Percentiles rank a stretch among this genome's conserved stretches.
Evolutionary conservation across 1,140 invertebrate species (phyloP).

Genomic region (Calephelis nemesis): DNA sequence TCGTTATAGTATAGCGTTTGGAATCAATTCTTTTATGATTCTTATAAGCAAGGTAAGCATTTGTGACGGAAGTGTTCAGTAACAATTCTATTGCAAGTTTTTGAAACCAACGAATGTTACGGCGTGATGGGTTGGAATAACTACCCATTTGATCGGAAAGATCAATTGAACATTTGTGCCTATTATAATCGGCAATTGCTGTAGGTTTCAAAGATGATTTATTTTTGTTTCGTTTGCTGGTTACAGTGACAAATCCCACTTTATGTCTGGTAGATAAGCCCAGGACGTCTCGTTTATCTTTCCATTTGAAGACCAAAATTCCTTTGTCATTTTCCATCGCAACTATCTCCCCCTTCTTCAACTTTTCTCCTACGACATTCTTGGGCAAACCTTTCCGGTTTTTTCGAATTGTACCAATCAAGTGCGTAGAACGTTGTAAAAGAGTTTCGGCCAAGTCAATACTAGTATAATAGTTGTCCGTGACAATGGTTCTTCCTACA

Average conservation of each 20-base stretch:
- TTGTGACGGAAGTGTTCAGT: slow-evolving; percentile 1
- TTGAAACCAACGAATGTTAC: slow-evolving; percentile 19
- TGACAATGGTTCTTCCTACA: slow-evolving; percentile 1
- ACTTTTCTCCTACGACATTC: background rate
- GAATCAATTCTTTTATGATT: background rate
- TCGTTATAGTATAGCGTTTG: slow-evolving; percentile 13
- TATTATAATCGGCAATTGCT: slow-evolving; percentile 9
- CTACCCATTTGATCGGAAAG: slow-evolving; percentile 16
- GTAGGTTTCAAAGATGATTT: background rate
- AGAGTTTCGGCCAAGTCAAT: slow-evolving; percentile 12
- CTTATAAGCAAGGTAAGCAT: slow-evolving; percentile 17
- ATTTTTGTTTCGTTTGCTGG: background rate
- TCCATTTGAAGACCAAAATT: slow-evolving; percentile 9
- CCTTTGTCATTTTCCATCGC: slow-evolving; percentile 12
- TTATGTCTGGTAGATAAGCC: slow-evolving; percentile 16
- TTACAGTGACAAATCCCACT: background rate
- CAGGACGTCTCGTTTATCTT: slow-evolving; percentile 15
- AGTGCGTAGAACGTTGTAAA: slow-evolving; percentile 2
- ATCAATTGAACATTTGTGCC: slow-evolving; percentile 18
- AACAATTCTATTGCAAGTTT: slow-evolving; percentile 18
- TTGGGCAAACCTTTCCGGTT: slow-evolving; percentile 19
- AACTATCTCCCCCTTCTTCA: slow-evolving; percentile 2
- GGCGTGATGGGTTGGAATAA: background rate
- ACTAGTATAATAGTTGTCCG: slow-evolving; percentile 14
- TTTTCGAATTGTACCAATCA: slow-evolving; percentile 13